These are phyloP conservation scores for Myopa testacea DNA, from an alignment of 2,888 invertebrate species.

Conservation along the genomic window DNA sequence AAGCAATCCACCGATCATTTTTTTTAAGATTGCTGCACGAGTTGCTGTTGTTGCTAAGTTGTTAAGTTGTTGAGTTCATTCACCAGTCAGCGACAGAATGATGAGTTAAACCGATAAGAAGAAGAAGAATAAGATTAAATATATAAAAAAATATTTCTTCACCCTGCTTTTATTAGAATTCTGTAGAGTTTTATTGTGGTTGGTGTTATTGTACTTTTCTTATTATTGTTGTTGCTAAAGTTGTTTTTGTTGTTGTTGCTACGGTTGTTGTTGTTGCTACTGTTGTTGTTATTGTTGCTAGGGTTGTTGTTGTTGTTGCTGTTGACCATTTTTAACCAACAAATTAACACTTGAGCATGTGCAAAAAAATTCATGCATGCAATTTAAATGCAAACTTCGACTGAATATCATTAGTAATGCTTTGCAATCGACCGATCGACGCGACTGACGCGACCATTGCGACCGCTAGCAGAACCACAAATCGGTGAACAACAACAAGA, in stretches of 20 bases:
- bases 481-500: background rate
- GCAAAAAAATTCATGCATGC: constrained; percentile 40
- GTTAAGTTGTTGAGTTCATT: too few relatives aligned
- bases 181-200: background rate
- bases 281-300: background rate
- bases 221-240: background rate
- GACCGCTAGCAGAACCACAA: background rate
- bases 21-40: too few relatives aligned
- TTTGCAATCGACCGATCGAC: constrained; percentile 18
- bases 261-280: background rate
- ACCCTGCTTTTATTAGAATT: background rate
- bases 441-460: background rate
- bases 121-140: background rate
- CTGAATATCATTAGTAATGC: constrained; percentile 41
- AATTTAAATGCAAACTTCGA: constrained; percentile 39
- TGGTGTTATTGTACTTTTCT: too few relatives aligned
- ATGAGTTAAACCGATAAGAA: background rate
- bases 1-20: too few relatives aligned
- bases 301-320: background rate
- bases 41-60: too few relatives aligned
- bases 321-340: constrained; percentile 15
- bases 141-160: background rate
- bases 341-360: constrained; percentile 42
- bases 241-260: background rate
- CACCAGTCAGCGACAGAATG: too few relatives aligned